Evolutionary conservation across 2,113 vertebrate species (phyloP).

Genomic region (Etheostoma cragini): DNA sequence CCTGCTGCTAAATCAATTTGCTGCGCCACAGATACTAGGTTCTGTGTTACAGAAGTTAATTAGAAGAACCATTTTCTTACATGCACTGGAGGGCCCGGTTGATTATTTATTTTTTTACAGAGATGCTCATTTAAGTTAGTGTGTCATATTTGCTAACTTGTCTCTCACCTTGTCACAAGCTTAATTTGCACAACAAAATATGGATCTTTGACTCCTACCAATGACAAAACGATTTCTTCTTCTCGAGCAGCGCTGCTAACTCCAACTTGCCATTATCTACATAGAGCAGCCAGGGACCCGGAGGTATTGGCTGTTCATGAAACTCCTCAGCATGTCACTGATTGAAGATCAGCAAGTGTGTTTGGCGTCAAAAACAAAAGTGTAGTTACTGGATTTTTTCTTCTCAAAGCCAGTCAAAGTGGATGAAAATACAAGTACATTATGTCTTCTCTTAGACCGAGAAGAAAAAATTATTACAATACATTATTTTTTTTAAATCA

Average conservation of each 20-base stretch:
- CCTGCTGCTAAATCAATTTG: constrained; percentile 49
- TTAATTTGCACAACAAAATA: background rate
- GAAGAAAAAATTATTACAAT: too few species aligned
- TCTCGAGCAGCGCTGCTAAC: background rate
- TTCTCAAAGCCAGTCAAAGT: too few species aligned
- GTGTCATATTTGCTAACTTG: background rate
- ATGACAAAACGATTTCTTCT: background rate
- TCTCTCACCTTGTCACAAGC: background rate
- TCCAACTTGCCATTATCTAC: background rate
- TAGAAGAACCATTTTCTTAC: constrained; percentile 29
- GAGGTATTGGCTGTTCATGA: background rate
- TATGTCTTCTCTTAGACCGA: background rate
- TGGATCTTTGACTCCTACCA: background rate
- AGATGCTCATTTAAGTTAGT: background rate
- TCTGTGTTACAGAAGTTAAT: constrained; percentile 52
- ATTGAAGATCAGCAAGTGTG: constrained; percentile 8
- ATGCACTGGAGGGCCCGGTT: constrained; percentile 7
- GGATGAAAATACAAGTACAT: background rate
- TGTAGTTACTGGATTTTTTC: background rate
- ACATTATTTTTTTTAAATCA: too few species aligned
- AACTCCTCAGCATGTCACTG: background rate
- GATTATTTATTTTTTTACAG: background rate
- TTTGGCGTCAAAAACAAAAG: too few species aligned
- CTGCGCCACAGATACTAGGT: constrained; percentile 32
- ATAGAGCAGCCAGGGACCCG: background rate